A percentile compares a stretch with the other conserved stretches of the same genome.
Evolutionary conservation across 1,140 invertebrate species (phyloP).

Genomic region (Cyclina sinensis): DNA sequence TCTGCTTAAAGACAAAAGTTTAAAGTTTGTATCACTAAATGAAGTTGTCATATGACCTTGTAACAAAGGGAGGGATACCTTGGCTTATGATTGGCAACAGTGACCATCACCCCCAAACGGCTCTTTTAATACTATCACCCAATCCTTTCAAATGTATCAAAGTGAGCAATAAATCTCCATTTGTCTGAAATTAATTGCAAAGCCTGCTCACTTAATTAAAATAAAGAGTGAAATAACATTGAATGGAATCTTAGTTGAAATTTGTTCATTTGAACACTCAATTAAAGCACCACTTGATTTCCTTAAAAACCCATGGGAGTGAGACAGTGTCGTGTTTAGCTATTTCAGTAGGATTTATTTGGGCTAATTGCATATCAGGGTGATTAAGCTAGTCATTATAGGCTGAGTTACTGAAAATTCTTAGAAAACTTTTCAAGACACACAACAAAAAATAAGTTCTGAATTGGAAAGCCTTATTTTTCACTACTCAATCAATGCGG

Average conservation of each 20-base stretch:
- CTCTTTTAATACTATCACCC: no score
- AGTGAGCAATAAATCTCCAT: background rate
- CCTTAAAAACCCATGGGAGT: background rate
- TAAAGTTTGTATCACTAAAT: no score
- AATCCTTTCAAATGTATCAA: no score
- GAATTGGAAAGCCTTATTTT: background rate
- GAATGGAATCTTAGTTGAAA: background rate
- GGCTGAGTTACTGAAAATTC: slow-evolving; percentile 1
- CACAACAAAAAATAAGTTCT: background rate
- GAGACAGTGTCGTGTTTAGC: background rate
- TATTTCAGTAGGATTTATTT: slow-evolving; percentile 15
- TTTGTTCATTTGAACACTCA: slow-evolving; percentile 14
- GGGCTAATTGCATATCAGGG: background rate
- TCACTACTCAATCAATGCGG: no score
- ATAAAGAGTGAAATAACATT: background rate
- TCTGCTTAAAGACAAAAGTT: no score
- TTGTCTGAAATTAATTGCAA: background rate
- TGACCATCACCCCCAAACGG: no score
- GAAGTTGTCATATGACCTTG: no score
- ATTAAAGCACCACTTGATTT: slow-evolving; percentile 6
- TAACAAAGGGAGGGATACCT: no score
- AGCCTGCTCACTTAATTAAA: background rate
- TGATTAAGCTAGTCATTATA: background rate
- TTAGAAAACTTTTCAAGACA: background rate
- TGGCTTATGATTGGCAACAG: no score